These are phyloP conservation scores for Spongia lamella DNA, from an alignment of 37 sponge, comb jelly and placozoan genomes.

Conservation along the genomic window DNA sequence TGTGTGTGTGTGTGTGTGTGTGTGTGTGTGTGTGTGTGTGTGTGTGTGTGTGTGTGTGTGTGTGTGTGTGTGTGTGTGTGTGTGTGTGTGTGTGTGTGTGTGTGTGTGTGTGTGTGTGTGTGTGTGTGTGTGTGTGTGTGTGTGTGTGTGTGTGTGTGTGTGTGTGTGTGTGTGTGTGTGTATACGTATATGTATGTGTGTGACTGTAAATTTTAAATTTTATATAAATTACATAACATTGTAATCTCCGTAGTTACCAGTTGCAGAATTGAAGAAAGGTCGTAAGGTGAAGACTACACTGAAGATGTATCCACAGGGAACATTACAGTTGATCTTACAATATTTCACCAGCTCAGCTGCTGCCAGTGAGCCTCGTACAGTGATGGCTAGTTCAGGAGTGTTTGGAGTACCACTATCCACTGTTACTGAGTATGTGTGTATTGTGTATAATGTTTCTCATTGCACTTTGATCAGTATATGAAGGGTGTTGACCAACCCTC, in stretches of 20 bases:
- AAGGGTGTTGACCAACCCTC: background rate
- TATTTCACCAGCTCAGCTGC: slow-evolving; percentile 57
- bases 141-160: too few species aligned
- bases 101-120: too few species aligned
- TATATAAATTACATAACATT: too few species aligned
- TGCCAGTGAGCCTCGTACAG: slow-evolving; percentile 46
- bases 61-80: too few species aligned
- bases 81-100: too few species aligned
- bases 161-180: too few species aligned
- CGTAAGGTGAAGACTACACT: slow-evolving; percentile 50
- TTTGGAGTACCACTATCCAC: slow-evolving; percentile 76
- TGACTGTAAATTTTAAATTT: background rate
- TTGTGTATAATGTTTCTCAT: background rate
- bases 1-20: too few species aligned
- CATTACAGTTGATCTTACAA: slow-evolving; percentile 44
- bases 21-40: too few species aligned
- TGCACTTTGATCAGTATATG: background rate
- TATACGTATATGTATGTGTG: too few species aligned
- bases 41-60: too few species aligned
- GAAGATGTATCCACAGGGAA: slow-evolving; percentile 60
- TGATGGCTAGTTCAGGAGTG: slow-evolving; percentile 74
- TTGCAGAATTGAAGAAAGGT: slow-evolving; percentile 52
- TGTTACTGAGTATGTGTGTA: slow-evolving; percentile 61
- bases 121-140: too few species aligned
- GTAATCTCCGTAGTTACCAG: slow-evolving; percentile 70